Evolutionary conservation across 2,888 invertebrate species (phyloP).

Genomic region (Invenusta paracnida): DNA sequence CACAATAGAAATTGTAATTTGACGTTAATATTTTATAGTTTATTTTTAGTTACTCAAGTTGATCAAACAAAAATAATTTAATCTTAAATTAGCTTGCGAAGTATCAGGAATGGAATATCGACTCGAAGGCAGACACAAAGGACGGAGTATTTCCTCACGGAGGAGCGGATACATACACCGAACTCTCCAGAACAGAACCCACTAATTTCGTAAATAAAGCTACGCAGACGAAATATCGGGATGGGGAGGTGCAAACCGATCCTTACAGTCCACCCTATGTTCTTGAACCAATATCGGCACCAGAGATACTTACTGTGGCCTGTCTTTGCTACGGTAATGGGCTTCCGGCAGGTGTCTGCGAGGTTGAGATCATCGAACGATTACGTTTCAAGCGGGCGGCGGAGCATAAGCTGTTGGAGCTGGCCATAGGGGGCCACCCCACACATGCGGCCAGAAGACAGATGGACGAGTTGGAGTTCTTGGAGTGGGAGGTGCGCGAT

Average conservation of each 20-base stretch:
- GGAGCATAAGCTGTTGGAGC: constrained; percentile 66
- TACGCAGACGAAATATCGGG: constrained; percentile 72
- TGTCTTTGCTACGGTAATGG: constrained; percentile 65
- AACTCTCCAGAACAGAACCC: no score
- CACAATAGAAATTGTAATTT: no score
- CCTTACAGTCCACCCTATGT: constrained; percentile 72
- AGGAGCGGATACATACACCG: no score
- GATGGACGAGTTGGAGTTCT: constrained; percentile 73
- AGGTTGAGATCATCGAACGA: constrained; percentile 68
- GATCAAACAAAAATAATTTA: no score
- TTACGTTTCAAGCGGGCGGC: constrained; percentile 69
- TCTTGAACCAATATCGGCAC: constrained; percentile 62
- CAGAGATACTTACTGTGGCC: constrained; percentile 69
- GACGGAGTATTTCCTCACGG: no score
- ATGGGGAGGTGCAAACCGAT: constrained; percentile 72
- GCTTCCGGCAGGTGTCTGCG: constrained; percentile 66
- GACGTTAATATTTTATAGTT: no score
- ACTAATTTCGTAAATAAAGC: no score
- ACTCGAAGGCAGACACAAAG: no score
- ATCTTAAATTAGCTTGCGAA: no score
- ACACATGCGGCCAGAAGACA: constrained; percentile 66
- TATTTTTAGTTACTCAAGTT: no score
- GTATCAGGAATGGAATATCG: no score
- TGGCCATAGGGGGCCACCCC: constrained; percentile 62
- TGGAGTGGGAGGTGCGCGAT: constrained; percentile 78